phyloP scores from a whole-genome alignment of 2,797 vertebrate species.

The Channallabes apus region DNA sequence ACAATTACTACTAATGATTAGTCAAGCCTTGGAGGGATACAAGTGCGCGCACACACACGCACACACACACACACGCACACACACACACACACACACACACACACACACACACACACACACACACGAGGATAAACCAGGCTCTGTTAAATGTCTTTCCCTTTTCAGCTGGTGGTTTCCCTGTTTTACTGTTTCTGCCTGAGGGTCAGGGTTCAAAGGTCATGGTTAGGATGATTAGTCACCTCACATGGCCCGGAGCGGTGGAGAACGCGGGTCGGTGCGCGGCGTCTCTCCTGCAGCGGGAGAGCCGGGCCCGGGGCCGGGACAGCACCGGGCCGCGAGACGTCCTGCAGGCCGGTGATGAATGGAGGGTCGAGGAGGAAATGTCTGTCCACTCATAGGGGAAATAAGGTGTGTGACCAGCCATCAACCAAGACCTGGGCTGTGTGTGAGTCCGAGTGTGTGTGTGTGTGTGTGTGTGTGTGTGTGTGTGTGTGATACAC shows the following conservation, averaged over 20 bases:
- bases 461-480: slow-evolving; percentile 52
- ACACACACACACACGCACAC: not conserved
- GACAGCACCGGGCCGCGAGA: slow-evolving; percentile 56
- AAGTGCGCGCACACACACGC: not conserved
- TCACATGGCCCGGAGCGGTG: slow-evolving; percentile 72
- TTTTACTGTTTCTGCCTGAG: slow-evolving; percentile 63
- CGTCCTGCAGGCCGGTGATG: slow-evolving; percentile 68
- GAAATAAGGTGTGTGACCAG: slow-evolving; percentile 78
- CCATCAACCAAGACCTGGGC: slow-evolving; percentile 72
- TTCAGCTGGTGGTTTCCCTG: slow-evolving; percentile 75
- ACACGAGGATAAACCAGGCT: slow-evolving; percentile 6
- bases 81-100: slow-evolving; percentile 61
- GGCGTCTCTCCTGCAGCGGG: slow-evolving; percentile 75
- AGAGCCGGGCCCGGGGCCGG: slow-evolving; percentile 58
- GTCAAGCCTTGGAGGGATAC: slow-evolving; percentile 64
- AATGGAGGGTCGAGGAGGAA: slow-evolving; percentile 48
- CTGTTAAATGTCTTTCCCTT: slow-evolving; percentile 63
- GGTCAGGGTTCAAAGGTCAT: slow-evolving; percentile 62
- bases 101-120: slow-evolving; percentile 17
- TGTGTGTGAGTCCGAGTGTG: slow-evolving; percentile 19
- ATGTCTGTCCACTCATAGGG: slow-evolving; percentile 77
- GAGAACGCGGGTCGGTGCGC: slow-evolving; percentile 67
- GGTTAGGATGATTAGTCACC: slow-evolving; percentile 78
- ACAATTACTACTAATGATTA: slow-evolving; percentile 58
- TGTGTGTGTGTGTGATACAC: slow-evolving; percentile 18